A percentile compares a stretch with the other conserved stretches of the same genome.
phyloP scores from a whole-genome alignment of 2,888 invertebrate species.

The Blomia tropicalis region DNA sequence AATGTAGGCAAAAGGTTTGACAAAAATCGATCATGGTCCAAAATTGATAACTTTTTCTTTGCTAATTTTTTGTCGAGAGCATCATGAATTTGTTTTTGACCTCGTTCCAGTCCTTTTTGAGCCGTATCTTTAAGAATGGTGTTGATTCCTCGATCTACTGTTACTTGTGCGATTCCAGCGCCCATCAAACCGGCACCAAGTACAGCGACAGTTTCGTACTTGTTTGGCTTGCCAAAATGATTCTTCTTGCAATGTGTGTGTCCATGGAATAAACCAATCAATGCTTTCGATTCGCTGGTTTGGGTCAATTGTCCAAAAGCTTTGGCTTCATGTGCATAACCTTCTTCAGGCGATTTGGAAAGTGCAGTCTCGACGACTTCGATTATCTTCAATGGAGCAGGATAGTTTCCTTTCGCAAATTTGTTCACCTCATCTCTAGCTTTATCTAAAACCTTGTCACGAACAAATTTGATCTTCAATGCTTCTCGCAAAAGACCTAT shows the following conservation, averaged over 20 bases:
- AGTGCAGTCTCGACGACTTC: conserved; percentile 56
- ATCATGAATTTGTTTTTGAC: conserved; percentile 72
- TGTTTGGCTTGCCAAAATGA: conserved; percentile 71
- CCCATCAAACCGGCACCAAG: conserved; percentile 96
- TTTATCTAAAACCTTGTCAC: conserved; percentile 73
- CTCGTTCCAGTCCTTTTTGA: conserved; percentile 61
- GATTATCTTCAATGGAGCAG: conserved; percentile 78
- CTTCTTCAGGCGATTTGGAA: conserved; percentile 63
- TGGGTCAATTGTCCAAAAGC: conserved; percentile 78
- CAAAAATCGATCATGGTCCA: conserved; percentile 60
- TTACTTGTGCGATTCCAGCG: conserved; percentile 92
- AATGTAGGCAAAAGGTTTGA: conserved; percentile 63
- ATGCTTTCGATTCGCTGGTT: conserved; percentile 77
- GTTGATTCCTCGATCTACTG: conserved; percentile 77
- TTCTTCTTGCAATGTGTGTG: conserved; percentile 98
- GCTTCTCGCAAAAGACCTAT: conserved; percentile 49
- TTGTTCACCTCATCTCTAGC: conserved; percentile 82
- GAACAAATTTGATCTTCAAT: conserved; percentile 56
- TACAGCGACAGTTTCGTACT: conserved; percentile 61
- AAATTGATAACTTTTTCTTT: conserved; percentile 58
- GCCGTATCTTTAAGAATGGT: conserved; percentile 83
- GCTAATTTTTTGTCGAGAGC: conserved; percentile 67
- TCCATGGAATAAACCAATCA: conserved; percentile 83
- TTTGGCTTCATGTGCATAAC: conserved; percentile 68
- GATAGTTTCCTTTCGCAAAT: conserved; percentile 79